Base-by-base conservation (phyloP, 2,888 invertebrate genomes). In the Drosophila sordidapex region DNA sequence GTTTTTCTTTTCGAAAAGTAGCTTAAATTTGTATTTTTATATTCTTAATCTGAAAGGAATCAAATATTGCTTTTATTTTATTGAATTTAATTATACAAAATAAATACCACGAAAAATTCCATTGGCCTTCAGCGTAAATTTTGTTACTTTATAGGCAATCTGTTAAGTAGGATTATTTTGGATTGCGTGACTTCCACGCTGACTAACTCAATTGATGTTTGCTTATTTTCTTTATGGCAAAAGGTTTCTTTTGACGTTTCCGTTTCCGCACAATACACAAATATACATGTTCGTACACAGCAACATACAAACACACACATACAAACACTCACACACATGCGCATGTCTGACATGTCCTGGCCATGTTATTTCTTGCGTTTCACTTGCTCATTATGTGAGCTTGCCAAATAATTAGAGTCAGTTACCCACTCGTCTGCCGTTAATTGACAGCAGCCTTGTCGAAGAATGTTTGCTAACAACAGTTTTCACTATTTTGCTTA, bases 381-480 rank as follows among this genome's bases (percentile, higher is more conserved):
- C 79, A 89, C 87, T 89, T 85, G 87, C 87, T 89, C 87, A 87
- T 89, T 85, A 87, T 75, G 72, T 75, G 71, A 38, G 76, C 87
- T 83, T 87, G 15, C 84, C 89, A 87, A 83, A 79, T 89, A 85
- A 85, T 85, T 85, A 85, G 82, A 87, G 89, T 87, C 89, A 85
- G 87, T 85, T 85, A 84, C 87, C 69, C 76, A 70, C 67, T 74
- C 66, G 51, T 49, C 62, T 63, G 53, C 18, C 38, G 36, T 48
- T 60, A 51, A 69, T 60, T 70, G 58, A 57, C 59, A 49, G 56
- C 43, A 60, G 48, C 48, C 59, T 59, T 63, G 67, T 64, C 43
- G 11, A 27, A 46, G 48, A 27, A 46, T 52, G 36, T 52, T 27
- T 29, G 27, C 13, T 5, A 40, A 13, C 25, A 36, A 11, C 38